Evolutionary conservation across 2,797 vertebrate genomes (phyloP), one percentile per base, ranked within the genome.

Genomic region (Toxotes lorentzi): DNA sequence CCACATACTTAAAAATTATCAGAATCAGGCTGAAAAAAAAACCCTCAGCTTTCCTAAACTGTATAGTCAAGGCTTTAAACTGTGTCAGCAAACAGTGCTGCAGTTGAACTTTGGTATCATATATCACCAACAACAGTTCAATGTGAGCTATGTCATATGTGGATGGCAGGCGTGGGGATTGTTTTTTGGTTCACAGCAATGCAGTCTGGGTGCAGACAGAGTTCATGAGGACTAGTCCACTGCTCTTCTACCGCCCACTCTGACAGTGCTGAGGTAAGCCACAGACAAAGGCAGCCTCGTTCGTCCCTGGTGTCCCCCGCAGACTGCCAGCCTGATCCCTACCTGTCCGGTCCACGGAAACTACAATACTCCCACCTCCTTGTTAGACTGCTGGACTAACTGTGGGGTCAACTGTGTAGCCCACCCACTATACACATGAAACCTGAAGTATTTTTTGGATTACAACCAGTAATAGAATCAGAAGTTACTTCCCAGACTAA

Each of bases 401-500:
- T 19, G 57, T 59, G 58, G 47, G 63, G 4, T 84, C 76, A 74
- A 40, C 59, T 54, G 62, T 74, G 61, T 32, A 83, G 79, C 59
- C 86, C 89, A 85, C 83, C 80, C 73, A 88, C 74, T 45, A 41
- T 13, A 58, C 60, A 73, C 19, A 43, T 65, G 57, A 71, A 78
- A 64, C 53, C 24, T 30, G 2, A 63, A 68, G 53, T 32, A 53
- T 1, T 0, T 64, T 30, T 77, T 81, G 60, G 19, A 68, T 75
- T 21, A n/a, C 27, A 43, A 62, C 0, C 4, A 14, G 34, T 21
- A 38, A 60, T 21, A 45, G 7, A 48, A n/a, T 59, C 67, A 70
- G 27, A 59, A 14, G 41, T 11, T 24, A 47, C 41, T 17, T 35
- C 21, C 48, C 63, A 47, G 19, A n/a, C 7, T 59, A 34, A 32